These are phyloP conservation scores for Sclerurus mexicanus DNA, from an alignment of 2,113 vertebrate species.

Conservation along the genomic window DNA sequence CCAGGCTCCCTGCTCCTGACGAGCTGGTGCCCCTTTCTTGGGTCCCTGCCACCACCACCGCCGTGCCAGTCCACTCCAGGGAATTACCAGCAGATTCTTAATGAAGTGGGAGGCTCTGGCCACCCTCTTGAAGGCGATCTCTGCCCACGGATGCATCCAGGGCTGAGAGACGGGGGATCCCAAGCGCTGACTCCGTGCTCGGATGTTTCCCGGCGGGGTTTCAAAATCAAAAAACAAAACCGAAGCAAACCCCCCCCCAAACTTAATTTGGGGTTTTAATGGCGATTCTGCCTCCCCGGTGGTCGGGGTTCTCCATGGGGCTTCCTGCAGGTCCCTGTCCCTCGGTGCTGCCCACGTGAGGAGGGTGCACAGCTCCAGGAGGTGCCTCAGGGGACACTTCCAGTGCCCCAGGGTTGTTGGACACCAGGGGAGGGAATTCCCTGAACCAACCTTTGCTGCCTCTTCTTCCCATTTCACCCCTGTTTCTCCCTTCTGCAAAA, in stretches of 20 bases:
- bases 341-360: rapidly evolving
- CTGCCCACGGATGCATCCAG: not conserved
- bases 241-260: too few species aligned
- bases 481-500: not conserved
- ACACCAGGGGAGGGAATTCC: too few species aligned
- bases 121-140: not conserved
- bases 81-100: not conserved
- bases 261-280: not conserved
- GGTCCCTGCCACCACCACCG: not conserved
- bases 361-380: not conserved
- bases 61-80: not conserved
- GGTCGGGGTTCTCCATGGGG: not conserved
- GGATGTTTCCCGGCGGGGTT: not conserved
- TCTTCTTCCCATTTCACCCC: rapidly evolving
- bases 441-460: not conserved
- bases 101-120: not conserved
- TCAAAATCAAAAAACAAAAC: not conserved
- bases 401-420: not conserved
- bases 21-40: not conserved
- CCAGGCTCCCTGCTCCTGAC: not conserved
- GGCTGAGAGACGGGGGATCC: not conserved
- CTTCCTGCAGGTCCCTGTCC: rapidly evolving
- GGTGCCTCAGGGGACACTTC: not conserved
- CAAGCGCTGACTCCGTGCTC: rapidly evolving
- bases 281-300: not conserved